These are phyloP conservation scores for Lepus townsendii DNA, from an alignment of 2,797 vertebrate genomes.

Conservation along the genomic window DNA sequence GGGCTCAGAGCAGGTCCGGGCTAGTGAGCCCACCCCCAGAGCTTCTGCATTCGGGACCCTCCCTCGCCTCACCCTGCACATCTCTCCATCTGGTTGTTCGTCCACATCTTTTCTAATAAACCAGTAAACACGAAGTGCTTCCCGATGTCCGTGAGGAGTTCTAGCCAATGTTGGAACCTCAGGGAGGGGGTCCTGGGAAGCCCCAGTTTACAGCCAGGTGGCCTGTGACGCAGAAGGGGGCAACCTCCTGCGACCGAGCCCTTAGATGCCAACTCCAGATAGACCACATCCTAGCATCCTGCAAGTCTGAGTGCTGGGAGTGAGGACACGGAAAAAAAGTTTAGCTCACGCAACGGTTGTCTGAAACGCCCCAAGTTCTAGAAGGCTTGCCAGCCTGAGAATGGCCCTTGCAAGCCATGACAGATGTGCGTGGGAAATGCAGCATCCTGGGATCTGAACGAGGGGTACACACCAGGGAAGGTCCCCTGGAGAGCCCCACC, in stretches of 20 bases:
- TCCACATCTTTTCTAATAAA: neutral
- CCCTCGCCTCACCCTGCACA: too few species aligned
- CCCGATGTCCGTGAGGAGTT: neutral
- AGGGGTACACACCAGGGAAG: neutral
- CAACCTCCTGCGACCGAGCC: neutral
- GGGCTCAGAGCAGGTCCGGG: neutral
- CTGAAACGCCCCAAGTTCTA: neutral
- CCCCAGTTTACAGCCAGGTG: neutral
- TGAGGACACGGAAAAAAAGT: neutral
- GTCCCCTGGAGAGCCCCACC: neutral
- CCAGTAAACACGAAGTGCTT: neutral
- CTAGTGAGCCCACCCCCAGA: neutral
- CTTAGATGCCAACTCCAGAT: neutral
- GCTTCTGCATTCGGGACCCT: neutral
- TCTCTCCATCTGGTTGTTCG: neutral
- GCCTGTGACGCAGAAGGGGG: neutral
- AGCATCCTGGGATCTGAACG: neutral
- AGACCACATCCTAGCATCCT: neutral
- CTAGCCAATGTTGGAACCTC: neutral
- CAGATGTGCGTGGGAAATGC: neutral
- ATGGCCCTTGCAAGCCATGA: neutral
- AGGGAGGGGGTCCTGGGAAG: too few species aligned
- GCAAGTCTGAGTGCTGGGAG: neutral
- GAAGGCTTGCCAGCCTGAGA: neutral
- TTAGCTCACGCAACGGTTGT: neutral